phyloP scores from a whole-genome alignment of 2,797 vertebrate species.

The Ispidina lecontei region DNA sequence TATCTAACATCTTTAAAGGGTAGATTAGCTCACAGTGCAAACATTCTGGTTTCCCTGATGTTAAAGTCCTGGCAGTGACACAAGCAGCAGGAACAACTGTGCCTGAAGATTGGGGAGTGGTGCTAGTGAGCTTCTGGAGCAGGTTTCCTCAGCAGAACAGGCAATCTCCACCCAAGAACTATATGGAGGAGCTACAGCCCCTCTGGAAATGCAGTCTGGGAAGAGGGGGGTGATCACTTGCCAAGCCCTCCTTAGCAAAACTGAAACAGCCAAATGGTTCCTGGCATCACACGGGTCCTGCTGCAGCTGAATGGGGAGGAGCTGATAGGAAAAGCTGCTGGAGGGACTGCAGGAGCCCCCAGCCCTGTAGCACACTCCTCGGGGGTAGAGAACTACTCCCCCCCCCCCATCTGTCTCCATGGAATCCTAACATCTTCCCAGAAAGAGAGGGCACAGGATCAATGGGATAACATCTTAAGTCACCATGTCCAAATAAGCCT shows the following conservation, averaged over 20 bases:
- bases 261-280: background rate
- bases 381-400: background rate
- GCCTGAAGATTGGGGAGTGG: background rate
- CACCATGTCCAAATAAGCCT: background rate
- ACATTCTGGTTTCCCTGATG: conserved; percentile 59
- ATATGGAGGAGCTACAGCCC: background rate
- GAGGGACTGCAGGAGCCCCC: background rate
- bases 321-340: background rate
- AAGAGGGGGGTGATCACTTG: background rate
- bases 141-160: background rate
- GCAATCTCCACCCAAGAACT: background rate
- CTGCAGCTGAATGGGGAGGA: background rate
- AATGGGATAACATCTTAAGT: rapidly evolving
- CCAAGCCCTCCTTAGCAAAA: conserved; percentile 30
- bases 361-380: rapidly evolving
- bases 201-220: background rate
- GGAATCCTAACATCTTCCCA: background rate
- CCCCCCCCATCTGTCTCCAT: background rate
- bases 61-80: background rate
- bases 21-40: conserved; percentile 65
- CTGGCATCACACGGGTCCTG: background rate
- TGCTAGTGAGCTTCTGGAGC: conserved; percentile 14
- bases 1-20: conserved; percentile 64
- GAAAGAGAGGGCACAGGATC: background rate
- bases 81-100: background rate